A percentile compares a stretch with the other conserved stretches of the same genome.
These are phyloP conservation scores for Lepas anatifera DNA, from an alignment of 2,888 invertebrate genomes.

Conservation along the genomic window DNA sequence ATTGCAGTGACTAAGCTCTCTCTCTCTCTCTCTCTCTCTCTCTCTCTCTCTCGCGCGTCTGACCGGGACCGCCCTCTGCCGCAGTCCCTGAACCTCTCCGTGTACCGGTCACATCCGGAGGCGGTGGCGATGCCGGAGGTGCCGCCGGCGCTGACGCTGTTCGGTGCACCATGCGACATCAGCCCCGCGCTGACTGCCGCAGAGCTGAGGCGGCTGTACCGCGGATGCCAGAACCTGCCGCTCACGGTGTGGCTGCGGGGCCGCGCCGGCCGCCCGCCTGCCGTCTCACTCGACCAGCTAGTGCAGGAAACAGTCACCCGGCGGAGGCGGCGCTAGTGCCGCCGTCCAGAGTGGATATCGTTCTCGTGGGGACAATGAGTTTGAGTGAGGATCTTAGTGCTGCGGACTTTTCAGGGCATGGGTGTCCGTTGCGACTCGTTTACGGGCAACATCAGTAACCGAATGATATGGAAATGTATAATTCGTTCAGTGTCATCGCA, in stretches of 20 bases:
- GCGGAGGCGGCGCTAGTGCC: constrained; percentile 4
- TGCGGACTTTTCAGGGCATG: no score
- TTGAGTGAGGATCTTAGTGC: no score
- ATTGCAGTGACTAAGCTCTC: no score
- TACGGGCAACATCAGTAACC: no score
- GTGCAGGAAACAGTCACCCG: not conserved
- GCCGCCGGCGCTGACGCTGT: constrained; percentile 32
- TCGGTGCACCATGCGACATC: constrained; percentile 39
- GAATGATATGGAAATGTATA: no score
- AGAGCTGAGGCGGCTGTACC: constrained; percentile 35
- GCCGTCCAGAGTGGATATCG: no score
- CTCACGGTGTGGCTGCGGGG: constrained; percentile 34
- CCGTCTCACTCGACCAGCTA: not conserved
- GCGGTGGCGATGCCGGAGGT: constrained; percentile 32
- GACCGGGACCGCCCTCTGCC: not conserved
- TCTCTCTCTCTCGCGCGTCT: no score
- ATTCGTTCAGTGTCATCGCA: no score
- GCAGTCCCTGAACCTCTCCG: constrained; percentile 26
- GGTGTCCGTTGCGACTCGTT: no score
- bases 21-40: no score
- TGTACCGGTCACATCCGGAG: constrained; percentile 33
- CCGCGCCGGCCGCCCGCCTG: not conserved
- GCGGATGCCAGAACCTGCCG: constrained; percentile 40
- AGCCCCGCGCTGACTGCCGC: constrained; percentile 34
- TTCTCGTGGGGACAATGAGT: no score